Evolutionary conservation across 1,140 invertebrate genomes (phyloP).

Genomic region (Doryteuthis pealeii): DNA sequence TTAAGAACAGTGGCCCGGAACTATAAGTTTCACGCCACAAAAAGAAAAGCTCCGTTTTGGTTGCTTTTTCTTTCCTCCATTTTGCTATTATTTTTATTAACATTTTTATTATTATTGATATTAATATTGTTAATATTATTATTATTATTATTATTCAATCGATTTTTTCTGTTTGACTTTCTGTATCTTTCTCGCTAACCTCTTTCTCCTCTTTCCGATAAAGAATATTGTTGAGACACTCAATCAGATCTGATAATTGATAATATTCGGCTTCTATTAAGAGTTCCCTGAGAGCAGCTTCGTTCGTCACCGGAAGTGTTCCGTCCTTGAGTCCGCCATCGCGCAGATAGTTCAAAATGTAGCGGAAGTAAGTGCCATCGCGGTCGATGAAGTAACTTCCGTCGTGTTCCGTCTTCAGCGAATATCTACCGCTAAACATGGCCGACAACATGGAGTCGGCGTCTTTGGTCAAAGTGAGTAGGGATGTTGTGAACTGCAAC

Average conservation of each 20-base stretch:
- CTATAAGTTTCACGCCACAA: no score
- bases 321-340: constrained; percentile 53
- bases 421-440: constrained; percentile 55
- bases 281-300: constrained; percentile 43
- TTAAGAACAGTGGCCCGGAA: no score
- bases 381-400: constrained; percentile 51
- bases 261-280: constrained; percentile 52
- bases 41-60: no score
- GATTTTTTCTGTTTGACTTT: background rate
- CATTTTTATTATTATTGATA: no score
- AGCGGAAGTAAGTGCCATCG: constrained; percentile 55
- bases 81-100: no score
- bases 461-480: constrained; percentile 52
- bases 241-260: constrained; percentile 43
- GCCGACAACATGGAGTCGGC: constrained; percentile 55
- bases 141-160: no score
- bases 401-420: background rate
- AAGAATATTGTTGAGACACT: constrained; percentile 34
- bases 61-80: background rate
- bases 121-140: no score
- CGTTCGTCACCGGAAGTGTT: constrained; percentile 40
- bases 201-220: constrained; percentile 15
- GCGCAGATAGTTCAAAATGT: constrained; percentile 52
- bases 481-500: constrained; percentile 53
- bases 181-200: background rate